phyloP scores from a whole-genome alignment of 2,113 vertebrate genomes.

The Bagarius yarrelli region DNA sequence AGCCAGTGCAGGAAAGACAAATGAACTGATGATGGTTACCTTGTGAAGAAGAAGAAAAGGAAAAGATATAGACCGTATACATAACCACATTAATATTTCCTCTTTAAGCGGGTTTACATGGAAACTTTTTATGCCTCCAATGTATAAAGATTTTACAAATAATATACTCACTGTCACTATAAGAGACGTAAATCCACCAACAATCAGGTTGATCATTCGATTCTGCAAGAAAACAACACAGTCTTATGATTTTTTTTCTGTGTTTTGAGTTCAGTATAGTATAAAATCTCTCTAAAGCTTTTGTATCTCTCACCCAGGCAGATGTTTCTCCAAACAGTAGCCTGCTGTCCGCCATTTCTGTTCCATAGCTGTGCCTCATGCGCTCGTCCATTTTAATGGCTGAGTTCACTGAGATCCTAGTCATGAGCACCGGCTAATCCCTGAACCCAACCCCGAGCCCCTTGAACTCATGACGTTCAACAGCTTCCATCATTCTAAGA shows the following conservation, averaged over 20 bases:
- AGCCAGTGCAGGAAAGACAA: constrained; percentile 71
- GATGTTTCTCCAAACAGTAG: constrained; percentile 90
- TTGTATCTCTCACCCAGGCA: constrained; percentile 75
- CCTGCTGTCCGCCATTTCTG: constrained; percentile 82
- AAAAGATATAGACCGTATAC: background rate
- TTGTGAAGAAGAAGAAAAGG: constrained; percentile 44
- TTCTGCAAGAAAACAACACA: constrained; percentile 71
- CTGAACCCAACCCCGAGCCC: constrained; percentile 15
- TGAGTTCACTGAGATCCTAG: constrained; percentile 41
- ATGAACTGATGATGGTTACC: constrained; percentile 73
- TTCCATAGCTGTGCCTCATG: constrained; percentile 79
- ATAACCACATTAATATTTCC: background rate
- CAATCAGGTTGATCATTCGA: constrained; percentile 85
- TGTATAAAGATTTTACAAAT: background rate
- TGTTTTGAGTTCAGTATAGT: background rate
- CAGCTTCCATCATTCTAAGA: constrained; percentile 5
- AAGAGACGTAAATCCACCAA: constrained; percentile 84
- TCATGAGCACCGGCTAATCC: constrained; percentile 49
- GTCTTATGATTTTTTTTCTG: background rate
- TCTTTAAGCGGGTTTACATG: background rate
- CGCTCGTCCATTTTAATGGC: constrained; percentile 80
- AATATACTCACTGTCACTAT: constrained; percentile 86
- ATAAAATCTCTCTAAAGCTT: background rate
- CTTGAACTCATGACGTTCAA: constrained; percentile 40
- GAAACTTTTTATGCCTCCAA: background rate